Evolutionary conservation across 2,113 vertebrate genomes (phyloP).

Genomic region (Dicentrarchus labrax): DNA sequence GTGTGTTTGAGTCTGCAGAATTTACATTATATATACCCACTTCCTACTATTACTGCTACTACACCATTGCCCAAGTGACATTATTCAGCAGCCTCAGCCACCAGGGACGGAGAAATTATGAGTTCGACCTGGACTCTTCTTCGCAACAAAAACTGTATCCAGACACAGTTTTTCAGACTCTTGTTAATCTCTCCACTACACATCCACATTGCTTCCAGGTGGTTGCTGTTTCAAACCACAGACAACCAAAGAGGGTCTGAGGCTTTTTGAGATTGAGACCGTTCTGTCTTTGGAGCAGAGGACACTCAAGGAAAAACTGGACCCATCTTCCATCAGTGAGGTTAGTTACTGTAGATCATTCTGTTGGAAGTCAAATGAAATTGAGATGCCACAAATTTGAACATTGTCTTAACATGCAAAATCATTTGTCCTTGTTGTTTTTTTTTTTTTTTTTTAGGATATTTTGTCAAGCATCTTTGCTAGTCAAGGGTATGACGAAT

Average conservation of each 20-base stretch:
- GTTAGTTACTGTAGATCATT: conserved; percentile 21
- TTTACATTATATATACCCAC: too few relatives aligned
- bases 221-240: conserved; percentile 81
- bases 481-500: conserved; percentile 53
- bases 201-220: conserved; percentile 48
- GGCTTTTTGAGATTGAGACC: conserved; percentile 80
- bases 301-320: conserved; percentile 60
- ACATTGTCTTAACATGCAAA: not conserved
- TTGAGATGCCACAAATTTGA: not conserved
- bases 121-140: too few relatives aligned
- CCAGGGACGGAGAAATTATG: too few relatives aligned
- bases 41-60: too few relatives aligned
- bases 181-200: not conserved
- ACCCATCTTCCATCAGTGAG: conserved; percentile 47
- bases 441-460: conserved; percentile 31
- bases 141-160: not conserved
- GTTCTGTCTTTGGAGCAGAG: conserved; percentile 77
- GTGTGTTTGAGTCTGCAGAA: too few relatives aligned
- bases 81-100: not conserved
- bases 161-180: not conserved
- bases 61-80: too few relatives aligned
- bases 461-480: conserved; percentile 9
- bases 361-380: not conserved
- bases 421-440: not conserved
- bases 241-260: conserved; percentile 69